These are phyloP conservation scores for Ceuthmochares aereus DNA, from an alignment of 2,113 vertebrate genomes.

Conservation along the genomic window DNA sequence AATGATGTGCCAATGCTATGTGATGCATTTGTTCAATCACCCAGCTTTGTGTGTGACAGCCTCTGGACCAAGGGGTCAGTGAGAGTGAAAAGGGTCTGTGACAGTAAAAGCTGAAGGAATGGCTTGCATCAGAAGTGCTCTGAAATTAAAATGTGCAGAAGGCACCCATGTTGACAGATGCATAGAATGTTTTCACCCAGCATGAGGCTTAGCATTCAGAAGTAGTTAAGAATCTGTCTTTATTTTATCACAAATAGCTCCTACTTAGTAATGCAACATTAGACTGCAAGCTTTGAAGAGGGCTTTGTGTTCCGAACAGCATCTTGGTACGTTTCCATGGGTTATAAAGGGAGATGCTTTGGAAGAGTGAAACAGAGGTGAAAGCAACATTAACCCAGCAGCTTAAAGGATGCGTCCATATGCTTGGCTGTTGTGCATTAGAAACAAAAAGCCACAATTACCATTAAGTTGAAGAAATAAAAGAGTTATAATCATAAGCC, in stretches of 20 bases:
- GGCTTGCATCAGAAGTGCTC: not conserved
- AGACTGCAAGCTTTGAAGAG: not conserved
- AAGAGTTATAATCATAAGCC: not conserved
- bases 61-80: not conserved
- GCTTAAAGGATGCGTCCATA: not conserved
- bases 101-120: not conserved
- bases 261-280: not conserved
- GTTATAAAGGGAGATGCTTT: not conserved
- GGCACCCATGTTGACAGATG: not conserved
- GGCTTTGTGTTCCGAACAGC: not conserved
- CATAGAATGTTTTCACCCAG: not conserved
- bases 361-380: not conserved
- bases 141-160: not conserved
- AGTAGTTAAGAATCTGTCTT: not conserved
- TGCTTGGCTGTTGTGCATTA: not conserved
- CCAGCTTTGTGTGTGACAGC: not conserved
- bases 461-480: not conserved
- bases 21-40: not conserved
- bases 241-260: not conserved
- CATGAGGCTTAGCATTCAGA: not conserved
- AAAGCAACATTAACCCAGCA: conserved; percentile 3
- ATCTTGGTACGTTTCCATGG: not conserved
- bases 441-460: conserved; percentile 7
- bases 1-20: not conserved
- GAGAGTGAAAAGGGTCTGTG: no score